These are phyloP conservation scores for Oophaga pumilio DNA, from an alignment of 2,113 vertebrate genomes.

Conservation along the genomic window DNA sequence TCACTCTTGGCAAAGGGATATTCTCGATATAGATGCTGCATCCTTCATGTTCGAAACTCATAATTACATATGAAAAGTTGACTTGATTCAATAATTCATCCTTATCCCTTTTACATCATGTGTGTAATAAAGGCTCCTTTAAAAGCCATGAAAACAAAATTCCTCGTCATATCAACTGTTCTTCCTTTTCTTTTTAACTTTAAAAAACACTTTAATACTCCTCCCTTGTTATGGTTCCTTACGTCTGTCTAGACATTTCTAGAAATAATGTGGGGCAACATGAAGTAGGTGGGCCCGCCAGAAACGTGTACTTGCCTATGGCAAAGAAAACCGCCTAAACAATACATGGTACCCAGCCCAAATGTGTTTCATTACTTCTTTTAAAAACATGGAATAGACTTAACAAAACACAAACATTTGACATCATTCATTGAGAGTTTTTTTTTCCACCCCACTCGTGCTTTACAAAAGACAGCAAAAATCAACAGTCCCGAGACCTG, in stretches of 20 bases:
- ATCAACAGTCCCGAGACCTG: not conserved
- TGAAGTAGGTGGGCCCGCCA: slow-evolving; percentile 25
- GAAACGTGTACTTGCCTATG: slow-evolving; percentile 11
- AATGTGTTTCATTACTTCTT: slow-evolving; percentile 27
- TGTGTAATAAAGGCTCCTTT: not conserved
- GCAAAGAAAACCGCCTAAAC: slow-evolving; percentile 31
- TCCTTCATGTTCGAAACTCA: not conserved
- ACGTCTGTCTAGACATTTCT: slow-evolving; percentile 48
- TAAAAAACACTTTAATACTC: slow-evolving; percentile 5
- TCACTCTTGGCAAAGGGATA: not conserved
- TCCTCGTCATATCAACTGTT: not conserved
- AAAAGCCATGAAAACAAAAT: not conserved
- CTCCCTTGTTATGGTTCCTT: slow-evolving; percentile 42
- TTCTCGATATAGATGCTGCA: not conserved
- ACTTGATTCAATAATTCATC: not conserved
- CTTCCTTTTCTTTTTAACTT: not conserved
- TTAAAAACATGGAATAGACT: slow-evolving; percentile 8
- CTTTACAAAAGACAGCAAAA: slow-evolving; percentile 13
- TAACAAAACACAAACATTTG: slow-evolving; percentile 18
- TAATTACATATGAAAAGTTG: not conserved
- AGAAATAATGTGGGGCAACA: slow-evolving; percentile 24
- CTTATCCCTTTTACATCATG: not conserved
- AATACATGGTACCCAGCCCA: slow-evolving; percentile 40
- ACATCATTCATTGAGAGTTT: not conserved
- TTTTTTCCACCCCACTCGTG: not conserved